Conservation (phyloP, 1,140 invertebrate species). For the Drosophila teissieri region DNA sequence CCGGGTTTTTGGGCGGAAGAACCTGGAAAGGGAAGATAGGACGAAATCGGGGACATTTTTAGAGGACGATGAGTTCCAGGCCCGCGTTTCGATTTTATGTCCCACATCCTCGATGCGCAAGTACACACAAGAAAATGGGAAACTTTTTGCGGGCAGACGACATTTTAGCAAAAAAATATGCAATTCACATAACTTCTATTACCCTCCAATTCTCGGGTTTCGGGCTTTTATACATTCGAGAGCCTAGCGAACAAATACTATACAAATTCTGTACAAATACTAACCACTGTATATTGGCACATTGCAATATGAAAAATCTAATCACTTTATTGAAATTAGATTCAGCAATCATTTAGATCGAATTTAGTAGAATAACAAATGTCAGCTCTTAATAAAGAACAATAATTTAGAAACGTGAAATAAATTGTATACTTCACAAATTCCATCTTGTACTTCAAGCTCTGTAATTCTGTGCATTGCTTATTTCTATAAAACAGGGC, state of each 20-base stretch:
- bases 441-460: conserved; percentile 9
- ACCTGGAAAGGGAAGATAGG: not conserved
- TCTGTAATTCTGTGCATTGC: not conserved
- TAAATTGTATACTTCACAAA: conserved; percentile 2
- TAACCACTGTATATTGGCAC: no score
- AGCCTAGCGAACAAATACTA: conserved; percentile 29
- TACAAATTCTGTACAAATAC: no score
- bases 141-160: conserved; percentile 63
- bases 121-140: conserved; percentile 40
- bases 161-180: conserved; percentile 47
- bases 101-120: conserved; percentile 29
- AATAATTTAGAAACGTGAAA: not conserved
- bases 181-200: conserved; percentile 44
- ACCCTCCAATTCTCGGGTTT: conserved; percentile 22
- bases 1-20: conserved; percentile 1
- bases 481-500: not conserved
- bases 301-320: no score
- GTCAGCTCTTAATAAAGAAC: no score
- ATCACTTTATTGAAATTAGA: no score
- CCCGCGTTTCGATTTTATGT: conserved; percentile 72
- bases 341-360: no score
- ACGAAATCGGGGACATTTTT: conserved; percentile 17
- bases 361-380: no score
- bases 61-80: conserved; percentile 21
- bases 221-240: conserved; percentile 37